These are phyloP conservation scores for Chloroclystis v-ata DNA, from an alignment of 2,888 invertebrate species.

Conservation along the genomic window DNA sequence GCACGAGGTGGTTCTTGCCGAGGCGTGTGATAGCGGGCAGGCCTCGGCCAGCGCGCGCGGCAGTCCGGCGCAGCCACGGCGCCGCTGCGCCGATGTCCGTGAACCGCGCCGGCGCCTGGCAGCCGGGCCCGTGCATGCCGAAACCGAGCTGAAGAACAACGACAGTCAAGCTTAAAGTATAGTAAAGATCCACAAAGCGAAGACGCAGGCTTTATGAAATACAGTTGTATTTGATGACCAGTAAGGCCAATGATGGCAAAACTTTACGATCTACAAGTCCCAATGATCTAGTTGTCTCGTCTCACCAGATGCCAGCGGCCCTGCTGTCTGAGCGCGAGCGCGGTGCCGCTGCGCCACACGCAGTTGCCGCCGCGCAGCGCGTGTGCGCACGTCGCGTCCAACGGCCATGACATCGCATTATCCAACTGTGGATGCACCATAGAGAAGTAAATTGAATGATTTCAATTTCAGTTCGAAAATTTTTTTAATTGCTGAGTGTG, in stretches of 20 bases:
- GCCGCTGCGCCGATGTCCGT: slow-evolving; percentile 47
- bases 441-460: too few relatives aligned
- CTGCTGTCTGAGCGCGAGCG: slow-evolving; percentile 35
- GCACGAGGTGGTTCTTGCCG: slow-evolving; percentile 36
- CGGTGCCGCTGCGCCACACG: slow-evolving; percentile 45
- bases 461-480: too few relatives aligned
- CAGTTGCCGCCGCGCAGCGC: slow-evolving; percentile 36
- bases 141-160: slow-evolving; percentile 43
- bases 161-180: too few relatives aligned
- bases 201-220: too few relatives aligned
- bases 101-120: slow-evolving; percentile 47
- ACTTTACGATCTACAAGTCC: too few relatives aligned
- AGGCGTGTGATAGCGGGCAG: slow-evolving; percentile 42
- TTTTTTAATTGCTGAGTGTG: too few relatives aligned
- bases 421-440: slow-evolving; percentile 42
- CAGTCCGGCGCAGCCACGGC: slow-evolving; percentile 38
- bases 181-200: too few relatives aligned
- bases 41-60: slow-evolving; percentile 40
- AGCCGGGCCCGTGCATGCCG: slow-evolving; percentile 52
- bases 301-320: slow-evolving; percentile 45
- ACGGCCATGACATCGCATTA: slow-evolving; percentile 41
- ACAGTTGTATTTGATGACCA: too few relatives aligned
- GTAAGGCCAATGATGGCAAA: too few relatives aligned
- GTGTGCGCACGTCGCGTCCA: slow-evolving; percentile 42
- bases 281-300: too few relatives aligned